Evolutionary conservation across 1,140 invertebrate species (phyloP).

Genomic region (Psilanteris sp.): DNA sequence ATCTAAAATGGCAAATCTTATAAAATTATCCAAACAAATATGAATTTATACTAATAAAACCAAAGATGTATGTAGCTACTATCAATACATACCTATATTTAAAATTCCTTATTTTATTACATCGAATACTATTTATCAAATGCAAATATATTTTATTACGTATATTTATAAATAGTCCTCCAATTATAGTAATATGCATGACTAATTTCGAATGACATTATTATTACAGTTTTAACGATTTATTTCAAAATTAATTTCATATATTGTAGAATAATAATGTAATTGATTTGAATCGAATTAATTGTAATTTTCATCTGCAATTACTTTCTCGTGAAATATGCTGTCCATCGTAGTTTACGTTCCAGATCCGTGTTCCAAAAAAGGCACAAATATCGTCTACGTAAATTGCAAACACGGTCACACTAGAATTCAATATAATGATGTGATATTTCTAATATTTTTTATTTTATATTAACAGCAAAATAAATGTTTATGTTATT

Average conservation of each 20-base stretch:
- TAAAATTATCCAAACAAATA: not conserved
- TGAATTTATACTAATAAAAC: not conserved
- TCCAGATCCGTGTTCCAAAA: slow-evolving; percentile 36
- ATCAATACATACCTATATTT: not conserved
- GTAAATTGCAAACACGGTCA: slow-evolving; percentile 1
- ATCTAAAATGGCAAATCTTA: too few relatives aligned
- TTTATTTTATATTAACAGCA: not conserved
- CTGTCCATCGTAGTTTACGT: slow-evolving; percentile 48
- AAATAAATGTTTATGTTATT: slow-evolving; percentile 32
- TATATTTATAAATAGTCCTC: slow-evolving; percentile 38
- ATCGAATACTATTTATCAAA: slow-evolving; percentile 23
- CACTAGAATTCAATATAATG: too few relatives aligned
- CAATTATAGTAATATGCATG: slow-evolving; percentile 27
- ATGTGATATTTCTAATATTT: not conserved
- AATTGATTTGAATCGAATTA: not conserved
- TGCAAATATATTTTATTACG: slow-evolving; percentile 13
- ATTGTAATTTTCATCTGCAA: slow-evolving; percentile 7
- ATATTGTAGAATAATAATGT: not conserved
- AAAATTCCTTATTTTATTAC: slow-evolving; percentile 5
- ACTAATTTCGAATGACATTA: slow-evolving; percentile 12
- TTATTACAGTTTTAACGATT: not conserved
- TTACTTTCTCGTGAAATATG: slow-evolving; percentile 63
- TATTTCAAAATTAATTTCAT: not conserved
- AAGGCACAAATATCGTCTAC: slow-evolving; percentile 34
- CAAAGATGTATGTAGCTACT: too few relatives aligned